phyloP scores from a whole-genome alignment of 2,888 invertebrate genomes.

The Thereva unica region DNA sequence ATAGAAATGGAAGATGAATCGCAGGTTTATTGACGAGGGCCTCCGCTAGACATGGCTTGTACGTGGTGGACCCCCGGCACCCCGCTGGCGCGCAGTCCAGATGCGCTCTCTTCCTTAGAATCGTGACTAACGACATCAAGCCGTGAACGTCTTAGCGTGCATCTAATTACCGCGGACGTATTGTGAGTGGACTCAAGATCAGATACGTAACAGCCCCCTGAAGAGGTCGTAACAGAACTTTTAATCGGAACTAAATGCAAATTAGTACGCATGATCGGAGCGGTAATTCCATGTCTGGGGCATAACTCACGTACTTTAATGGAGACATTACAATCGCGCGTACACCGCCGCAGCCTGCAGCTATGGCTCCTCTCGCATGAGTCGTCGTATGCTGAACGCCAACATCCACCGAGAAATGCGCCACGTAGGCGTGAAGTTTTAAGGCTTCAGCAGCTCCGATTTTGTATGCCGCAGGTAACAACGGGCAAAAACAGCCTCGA shows the following conservation, averaged over 20 bases:
- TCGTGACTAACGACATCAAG: slow-evolving; percentile 28
- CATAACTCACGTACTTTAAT: slow-evolving; percentile 35
- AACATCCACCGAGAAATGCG: slow-evolving; percentile 9
- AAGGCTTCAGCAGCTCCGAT: slow-evolving; percentile 13
- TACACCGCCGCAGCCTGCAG: slow-evolving; percentile 7
- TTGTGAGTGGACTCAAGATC: slow-evolving; percentile 24
- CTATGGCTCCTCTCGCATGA: neutral
- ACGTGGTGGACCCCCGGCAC: slow-evolving; percentile 11
- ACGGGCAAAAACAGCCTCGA: slow-evolving; percentile 11
- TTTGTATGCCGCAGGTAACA: slow-evolving; percentile 18
- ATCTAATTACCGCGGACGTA: slow-evolving; percentile 28
- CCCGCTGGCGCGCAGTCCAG: neutral
- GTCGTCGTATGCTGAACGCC: too few relatives aligned
- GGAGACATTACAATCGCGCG: slow-evolving; percentile 35
- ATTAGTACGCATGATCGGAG: slow-evolving; percentile 34
- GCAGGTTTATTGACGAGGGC: neutral
- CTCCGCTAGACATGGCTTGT: neutral
- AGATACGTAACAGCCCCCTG: slow-evolving; percentile 23
- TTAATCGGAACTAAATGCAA: slow-evolving; percentile 36
- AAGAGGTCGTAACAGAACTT: slow-evolving; percentile 13
- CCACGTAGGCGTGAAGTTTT: slow-evolving; percentile 27
- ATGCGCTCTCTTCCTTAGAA: slow-evolving; percentile 7
- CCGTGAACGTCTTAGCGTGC: slow-evolving; percentile 27
- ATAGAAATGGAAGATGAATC: too few relatives aligned
- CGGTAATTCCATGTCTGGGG: slow-evolving; percentile 16